phyloP scores from a whole-genome alignment of 2,113 vertebrate genomes.

The Bagarius yarrelli region DNA sequence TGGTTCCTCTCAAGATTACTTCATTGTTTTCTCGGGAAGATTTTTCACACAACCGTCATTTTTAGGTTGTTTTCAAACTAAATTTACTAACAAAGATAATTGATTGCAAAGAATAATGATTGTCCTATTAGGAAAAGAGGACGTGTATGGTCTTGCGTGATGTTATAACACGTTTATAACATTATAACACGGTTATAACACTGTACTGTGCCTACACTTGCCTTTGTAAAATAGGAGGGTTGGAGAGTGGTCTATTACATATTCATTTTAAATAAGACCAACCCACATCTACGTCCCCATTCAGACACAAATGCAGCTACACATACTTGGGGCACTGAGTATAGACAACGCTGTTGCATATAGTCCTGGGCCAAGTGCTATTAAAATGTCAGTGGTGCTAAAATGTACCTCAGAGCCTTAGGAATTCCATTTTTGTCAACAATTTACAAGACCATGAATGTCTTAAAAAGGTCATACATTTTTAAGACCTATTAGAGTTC shows the following conservation, averaged over 20 bases:
- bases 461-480: slow-evolving; percentile 1
- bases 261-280: no score
- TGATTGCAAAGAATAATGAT: background rate
- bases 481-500: background rate
- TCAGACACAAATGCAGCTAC: no score
- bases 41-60: background rate
- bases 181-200: no score
- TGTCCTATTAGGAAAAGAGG: background rate
- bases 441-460: background rate
- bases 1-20: background rate
- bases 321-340: background rate
- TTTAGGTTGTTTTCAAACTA: background rate
- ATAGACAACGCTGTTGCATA: background rate
- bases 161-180: background rate
- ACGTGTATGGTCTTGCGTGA: background rate
- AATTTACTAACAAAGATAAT: background rate
- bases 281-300: no score
- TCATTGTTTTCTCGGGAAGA: background rate
- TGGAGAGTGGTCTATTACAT: background rate
- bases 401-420: background rate
- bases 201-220: background rate
- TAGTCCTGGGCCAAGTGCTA: background rate
- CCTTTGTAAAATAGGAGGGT: background rate
- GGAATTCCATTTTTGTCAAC: background rate
- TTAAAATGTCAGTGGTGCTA: background rate